Evolutionary conservation across 2,797 vertebrate genomes (phyloP), one percentile per base, ranked within the genome.

Genomic region (Molossus alvarezi): DNA sequence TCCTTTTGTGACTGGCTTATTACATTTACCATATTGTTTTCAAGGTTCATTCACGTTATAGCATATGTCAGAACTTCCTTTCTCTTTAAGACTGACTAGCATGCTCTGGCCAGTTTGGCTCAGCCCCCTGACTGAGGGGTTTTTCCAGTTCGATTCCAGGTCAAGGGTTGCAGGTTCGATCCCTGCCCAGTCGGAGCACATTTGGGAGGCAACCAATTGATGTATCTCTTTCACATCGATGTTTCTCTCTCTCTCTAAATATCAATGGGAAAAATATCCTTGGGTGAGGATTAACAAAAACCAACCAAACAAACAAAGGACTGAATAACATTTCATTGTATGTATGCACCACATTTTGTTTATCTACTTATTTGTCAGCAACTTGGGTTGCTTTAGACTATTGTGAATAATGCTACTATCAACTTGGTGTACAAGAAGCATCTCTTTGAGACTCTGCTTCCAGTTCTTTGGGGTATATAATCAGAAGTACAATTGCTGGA

Each of bases 341-440:
- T 15, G 13, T 37, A 23, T 14, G 0, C 2, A 1, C 10, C 17
- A 48, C 9, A n/a, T 27, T 60, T 37, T 51, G 73, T 48, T 81
- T 29, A 58, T 25, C 25, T 13, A 5, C 48, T 48, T 51, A 12
- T 27, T 57, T 55, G n/a, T 21, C 23, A 3, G 6, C 6, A 55
- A 29, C 80, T 25, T 9, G 33, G 58, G 6, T n/a, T 33, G 51
- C 48, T 48, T 80, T 25, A 7, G 53, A 41, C 25, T 64, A 4
- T 23, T 69, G 15, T 57, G 81, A 20, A 41, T 29, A 29, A 48
- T 27, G 33, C 53, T 41, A 33, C 33, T 73, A 0, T 33, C 72
- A 37, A 13, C 3, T 27, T 29, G n/a, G 14, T 1, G 10, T 11
- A 3, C 27, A 37, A 1, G 3, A 37, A 1, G 3, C 45, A 53